A percentile compares a stretch with the other conserved stretches of the same genome.
Evolutionary conservation across 2,797 vertebrate genomes (phyloP).

Genomic region (Gambusia yucatana): DNA sequence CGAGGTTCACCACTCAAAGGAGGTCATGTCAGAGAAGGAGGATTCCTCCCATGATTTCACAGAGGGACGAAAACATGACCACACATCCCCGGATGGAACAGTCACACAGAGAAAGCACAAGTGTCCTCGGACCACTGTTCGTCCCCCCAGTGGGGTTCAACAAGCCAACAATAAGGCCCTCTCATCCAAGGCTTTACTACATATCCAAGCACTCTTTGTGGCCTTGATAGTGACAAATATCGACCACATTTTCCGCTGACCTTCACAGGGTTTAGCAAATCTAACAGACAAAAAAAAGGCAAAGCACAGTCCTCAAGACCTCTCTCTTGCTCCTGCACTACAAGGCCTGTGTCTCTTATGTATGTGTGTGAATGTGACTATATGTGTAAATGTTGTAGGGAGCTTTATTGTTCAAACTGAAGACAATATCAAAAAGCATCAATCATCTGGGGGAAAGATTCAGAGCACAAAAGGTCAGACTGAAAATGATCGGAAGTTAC

Average conservation of each 20-base stretch:
- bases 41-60: slow-evolving; percentile 90
- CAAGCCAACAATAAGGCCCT: slow-evolving; percentile 87
- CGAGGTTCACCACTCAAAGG: slow-evolving; percentile 85
- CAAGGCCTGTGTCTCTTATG: slow-evolving; percentile 78
- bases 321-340: slow-evolving; percentile 82
- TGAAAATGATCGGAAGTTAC: slow-evolving; percentile 45
- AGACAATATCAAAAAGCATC: slow-evolving; percentile 70
- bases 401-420: slow-evolving; percentile 79
- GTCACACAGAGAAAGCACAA: slow-evolving; percentile 93
- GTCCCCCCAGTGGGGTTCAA: slow-evolving; percentile 94
- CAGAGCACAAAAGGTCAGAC: slow-evolving; percentile 49
- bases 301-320: slow-evolving; percentile 69
- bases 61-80: slow-evolving; percentile 88
- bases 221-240: slow-evolving; percentile 85
- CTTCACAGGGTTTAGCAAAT: slow-evolving; percentile 52
- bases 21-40: slow-evolving; percentile 85
- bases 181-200: slow-evolving; percentile 61
- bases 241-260: slow-evolving; percentile 88
- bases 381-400: slow-evolving; percentile 78
- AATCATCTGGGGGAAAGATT: slow-evolving; percentile 68
- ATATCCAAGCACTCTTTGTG: slow-evolving; percentile 72
- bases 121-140: slow-evolving; percentile 92
- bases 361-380: slow-evolving; percentile 76
- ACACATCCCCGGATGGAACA: slow-evolving; percentile 83
- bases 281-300: slow-evolving; percentile 62